Percentiles rank a stretch among this genome's conserved stretches.
Conservation (phyloP, 2,113 vertebrate species). For the Connochaetes taurinus region DNA sequence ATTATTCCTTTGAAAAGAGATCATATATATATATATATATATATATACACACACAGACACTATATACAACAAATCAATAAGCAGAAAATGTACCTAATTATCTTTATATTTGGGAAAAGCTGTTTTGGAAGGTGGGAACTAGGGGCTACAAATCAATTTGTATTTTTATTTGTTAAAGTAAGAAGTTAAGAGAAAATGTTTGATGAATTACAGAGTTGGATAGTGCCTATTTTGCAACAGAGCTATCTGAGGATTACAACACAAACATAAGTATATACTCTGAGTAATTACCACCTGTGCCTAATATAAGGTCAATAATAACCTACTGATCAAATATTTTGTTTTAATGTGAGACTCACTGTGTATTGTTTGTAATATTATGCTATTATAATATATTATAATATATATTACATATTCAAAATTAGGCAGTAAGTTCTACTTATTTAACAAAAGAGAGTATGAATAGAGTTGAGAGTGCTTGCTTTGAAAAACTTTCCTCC, state of each 20-base stretch:
- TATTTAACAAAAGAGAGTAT: neutral
- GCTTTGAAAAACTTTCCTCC: neutral
- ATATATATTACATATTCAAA: neutral
- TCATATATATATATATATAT: neutral
- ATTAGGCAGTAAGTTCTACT: neutral
- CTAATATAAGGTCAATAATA: neutral
- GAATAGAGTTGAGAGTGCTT: neutral
- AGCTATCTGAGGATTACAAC: neutral
- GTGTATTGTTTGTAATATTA: neutral
- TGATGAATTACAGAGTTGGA: neutral
- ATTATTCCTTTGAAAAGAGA: neutral
- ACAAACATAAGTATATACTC: neutral
- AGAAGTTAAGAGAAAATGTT: neutral
- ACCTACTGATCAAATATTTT: neutral
- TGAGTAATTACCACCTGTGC: neutral
- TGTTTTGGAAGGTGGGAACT: neutral
- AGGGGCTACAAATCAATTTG: neutral
- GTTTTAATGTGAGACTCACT: neutral
- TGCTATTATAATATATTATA: neutral
- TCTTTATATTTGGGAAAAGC: neutral
- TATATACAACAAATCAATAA: neutral
- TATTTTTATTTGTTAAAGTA: neutral
- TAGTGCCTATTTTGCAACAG: neutral
- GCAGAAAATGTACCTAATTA: neutral
- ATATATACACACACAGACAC: rapidly evolving